Conservation (phyloP, 2,797 vertebrate genomes). For the Mastacembelus armatus region DNA sequence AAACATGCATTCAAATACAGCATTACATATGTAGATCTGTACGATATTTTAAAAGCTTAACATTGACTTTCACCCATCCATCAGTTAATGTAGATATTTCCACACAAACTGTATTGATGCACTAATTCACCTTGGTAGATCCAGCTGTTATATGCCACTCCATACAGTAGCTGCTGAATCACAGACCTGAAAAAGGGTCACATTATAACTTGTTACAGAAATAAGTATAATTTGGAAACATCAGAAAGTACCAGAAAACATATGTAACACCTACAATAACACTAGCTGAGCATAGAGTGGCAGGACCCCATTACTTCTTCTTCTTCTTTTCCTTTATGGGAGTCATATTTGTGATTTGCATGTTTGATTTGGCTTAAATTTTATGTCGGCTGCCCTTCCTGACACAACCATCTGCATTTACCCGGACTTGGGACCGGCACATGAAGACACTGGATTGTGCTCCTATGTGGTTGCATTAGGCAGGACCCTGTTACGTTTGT, state of each 20-base stretch:
- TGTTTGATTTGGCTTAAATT: no score
- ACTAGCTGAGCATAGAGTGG: not conserved
- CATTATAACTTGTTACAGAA: slow-evolving; percentile 34
- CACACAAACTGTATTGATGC: not conserved
- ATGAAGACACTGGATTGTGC: no score
- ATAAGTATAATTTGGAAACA: slow-evolving; percentile 5
- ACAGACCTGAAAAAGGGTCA: slow-evolving; percentile 87
- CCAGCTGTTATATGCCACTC: slow-evolving; percentile 93
- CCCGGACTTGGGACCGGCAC: no score
- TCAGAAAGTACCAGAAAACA: slow-evolving; percentile 32
- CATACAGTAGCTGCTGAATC: slow-evolving; percentile 92
- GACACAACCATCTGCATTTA: no score
- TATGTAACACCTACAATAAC: slow-evolving; percentile 9
- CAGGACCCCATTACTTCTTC: slow-evolving; percentile 13
- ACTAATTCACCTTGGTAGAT: slow-evolving; percentile 87
- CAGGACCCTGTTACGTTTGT: slow-evolving; percentile 16
- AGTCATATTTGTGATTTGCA: no score
- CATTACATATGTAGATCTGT: not conserved
- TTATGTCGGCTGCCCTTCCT: no score
- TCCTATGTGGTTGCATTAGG: no score
- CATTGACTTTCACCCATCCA: not conserved
- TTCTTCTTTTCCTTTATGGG: slow-evolving; percentile 4
- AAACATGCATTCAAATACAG: not conserved
- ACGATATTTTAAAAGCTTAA: not conserved
- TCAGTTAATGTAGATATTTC: not conserved